Conservation (phyloP, 2,113 vertebrate genomes). For the Eretmochelys imbricata region DNA sequence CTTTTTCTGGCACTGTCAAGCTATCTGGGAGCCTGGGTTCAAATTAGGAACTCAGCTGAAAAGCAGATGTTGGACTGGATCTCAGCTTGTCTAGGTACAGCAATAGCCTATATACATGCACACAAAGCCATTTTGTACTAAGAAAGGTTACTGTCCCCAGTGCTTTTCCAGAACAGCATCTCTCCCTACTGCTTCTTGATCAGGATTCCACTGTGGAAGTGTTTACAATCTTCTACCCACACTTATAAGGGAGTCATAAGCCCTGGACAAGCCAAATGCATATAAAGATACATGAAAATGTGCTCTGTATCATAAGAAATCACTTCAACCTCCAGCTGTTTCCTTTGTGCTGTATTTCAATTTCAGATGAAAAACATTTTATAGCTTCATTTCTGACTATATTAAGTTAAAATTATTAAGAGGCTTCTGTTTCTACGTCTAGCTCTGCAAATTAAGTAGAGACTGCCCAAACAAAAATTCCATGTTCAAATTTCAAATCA, state of each 20-base stretch:
- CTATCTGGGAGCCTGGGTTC: conserved; percentile 20
- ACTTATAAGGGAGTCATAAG: background rate
- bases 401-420: conserved; percentile 54
- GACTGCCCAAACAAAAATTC: conserved; percentile 2
- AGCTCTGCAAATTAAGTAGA: background rate
- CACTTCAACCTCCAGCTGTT: conserved; percentile 13
- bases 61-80: background rate
- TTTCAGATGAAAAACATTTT: conserved; percentile 36
- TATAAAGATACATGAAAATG: background rate
- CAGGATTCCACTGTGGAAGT: background rate
- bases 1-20: background rate
- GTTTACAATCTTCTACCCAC: background rate
- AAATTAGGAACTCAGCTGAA: conserved; percentile 27
- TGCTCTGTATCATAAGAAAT: conserved; percentile 23
- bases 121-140: background rate
- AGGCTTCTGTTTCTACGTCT: conserved; percentile 9
- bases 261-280: background rate
- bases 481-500: background rate
- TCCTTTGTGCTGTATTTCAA: conserved; percentile 20
- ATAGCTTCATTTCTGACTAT: conserved; percentile 27
- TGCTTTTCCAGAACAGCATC: background rate
- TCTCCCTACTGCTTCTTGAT: background rate
- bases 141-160: background rate
- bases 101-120: background rate
- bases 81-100: background rate